Evolutionary conservation across 2,113 vertebrate genomes (phyloP).

Genomic region (Amia ocellicauda): DNA sequence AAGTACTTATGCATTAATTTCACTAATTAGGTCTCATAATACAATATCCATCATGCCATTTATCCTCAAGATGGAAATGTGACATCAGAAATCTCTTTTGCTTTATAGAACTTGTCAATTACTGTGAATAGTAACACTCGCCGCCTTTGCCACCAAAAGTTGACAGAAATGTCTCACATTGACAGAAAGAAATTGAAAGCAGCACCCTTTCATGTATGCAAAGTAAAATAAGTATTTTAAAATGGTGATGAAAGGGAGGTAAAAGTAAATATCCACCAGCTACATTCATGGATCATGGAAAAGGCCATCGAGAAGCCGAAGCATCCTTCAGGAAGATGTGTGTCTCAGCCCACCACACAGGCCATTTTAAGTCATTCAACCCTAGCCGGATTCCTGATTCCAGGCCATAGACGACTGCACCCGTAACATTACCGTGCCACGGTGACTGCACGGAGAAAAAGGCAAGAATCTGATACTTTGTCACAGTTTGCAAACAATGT

Average conservation of each 20-base stretch:
- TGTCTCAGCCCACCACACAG: slow-evolving; percentile 51
- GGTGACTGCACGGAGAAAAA: slow-evolving; percentile 51
- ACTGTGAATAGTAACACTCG: too few species aligned
- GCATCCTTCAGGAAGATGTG: slow-evolving; percentile 45
- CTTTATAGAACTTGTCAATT: too few species aligned
- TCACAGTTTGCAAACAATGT: slow-evolving; percentile 79
- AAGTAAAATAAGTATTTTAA: neutral
- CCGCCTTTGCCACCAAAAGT: too few species aligned
- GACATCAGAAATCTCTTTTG: too few species aligned
- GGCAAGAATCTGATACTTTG: slow-evolving; percentile 61
- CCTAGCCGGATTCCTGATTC: slow-evolving; percentile 47
- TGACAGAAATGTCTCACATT: too few species aligned
- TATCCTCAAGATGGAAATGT: too few species aligned
- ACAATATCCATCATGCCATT: too few species aligned
- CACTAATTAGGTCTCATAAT: too few species aligned
- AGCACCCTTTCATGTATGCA: too few species aligned
- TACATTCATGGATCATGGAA: slow-evolving; percentile 46
- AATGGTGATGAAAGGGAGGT: slow-evolving; percentile 51
- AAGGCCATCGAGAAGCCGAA: slow-evolving; percentile 40
- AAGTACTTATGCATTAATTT: too few species aligned
- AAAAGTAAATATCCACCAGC: slow-evolving; percentile 39
- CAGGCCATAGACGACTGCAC: slow-evolving; percentile 30
- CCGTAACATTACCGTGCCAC: slow-evolving; percentile 45
- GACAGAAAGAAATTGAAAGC: too few species aligned
- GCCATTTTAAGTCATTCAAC: slow-evolving; percentile 51